Percentiles rank a stretch among this genome's conserved stretches.
Evolutionary conservation across 2,797 vertebrate genomes (phyloP).

Genomic region (Crenichthys baileyi): DNA sequence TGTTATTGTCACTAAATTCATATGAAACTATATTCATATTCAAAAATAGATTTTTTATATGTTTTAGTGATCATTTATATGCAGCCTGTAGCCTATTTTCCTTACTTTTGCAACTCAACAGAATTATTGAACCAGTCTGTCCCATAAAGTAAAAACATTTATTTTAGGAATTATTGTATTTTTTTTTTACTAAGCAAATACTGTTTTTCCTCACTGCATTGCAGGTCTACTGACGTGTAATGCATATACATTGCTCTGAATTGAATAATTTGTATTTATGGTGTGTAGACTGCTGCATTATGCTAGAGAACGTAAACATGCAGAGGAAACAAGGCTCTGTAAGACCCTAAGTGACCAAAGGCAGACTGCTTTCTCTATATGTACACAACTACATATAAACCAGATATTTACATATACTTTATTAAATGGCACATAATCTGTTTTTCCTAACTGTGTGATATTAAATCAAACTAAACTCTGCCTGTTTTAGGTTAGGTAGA

Average conservation of each 20-base stretch:
- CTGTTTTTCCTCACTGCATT: neutral
- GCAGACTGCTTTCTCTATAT: neutral
- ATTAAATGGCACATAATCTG: neutral
- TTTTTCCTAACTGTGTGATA: neutral
- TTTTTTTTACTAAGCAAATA: neutral
- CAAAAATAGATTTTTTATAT: neutral
- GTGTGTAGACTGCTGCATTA: neutral
- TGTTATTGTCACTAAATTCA: neutral
- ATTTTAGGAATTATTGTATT: too few relatives aligned
- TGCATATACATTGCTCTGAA: neutral
- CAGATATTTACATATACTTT: neutral
- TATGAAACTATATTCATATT: neutral
- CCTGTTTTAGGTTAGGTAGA: neutral
- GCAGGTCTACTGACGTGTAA: neutral
- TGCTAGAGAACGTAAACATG: neutral
- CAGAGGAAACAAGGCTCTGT: neutral
- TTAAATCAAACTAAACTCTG: neutral
- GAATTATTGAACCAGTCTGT: neutral
- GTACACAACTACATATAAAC: neutral
- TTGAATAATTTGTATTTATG: neutral
- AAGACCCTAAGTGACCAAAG: neutral
- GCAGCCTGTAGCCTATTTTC: neutral
- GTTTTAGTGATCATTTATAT: neutral
- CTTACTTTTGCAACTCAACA: neutral
- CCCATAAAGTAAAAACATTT: neutral